A percentile compares a stretch with the other conserved stretches of the same genome.
Evolutionary conservation across 2,888 invertebrate species (phyloP).

Genomic region (Tetranychus piercei): DNA sequence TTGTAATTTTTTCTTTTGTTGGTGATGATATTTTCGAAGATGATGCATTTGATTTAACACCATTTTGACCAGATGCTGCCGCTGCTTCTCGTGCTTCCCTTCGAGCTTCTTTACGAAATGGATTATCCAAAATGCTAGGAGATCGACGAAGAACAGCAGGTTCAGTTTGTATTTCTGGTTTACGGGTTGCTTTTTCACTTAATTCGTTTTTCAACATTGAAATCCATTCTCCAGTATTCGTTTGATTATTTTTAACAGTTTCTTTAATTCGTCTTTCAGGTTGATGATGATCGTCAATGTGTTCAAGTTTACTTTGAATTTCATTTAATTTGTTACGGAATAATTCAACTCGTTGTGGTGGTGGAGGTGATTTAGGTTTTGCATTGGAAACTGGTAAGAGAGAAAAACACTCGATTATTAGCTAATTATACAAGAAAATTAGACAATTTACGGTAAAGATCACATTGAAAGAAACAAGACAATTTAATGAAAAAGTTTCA

Average conservation of each 20-base stretch:
- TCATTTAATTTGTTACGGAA: constrained; percentile 8
- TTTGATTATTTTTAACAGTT: background rate
- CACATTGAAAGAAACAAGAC: too few relatives aligned
- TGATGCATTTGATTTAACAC: background rate
- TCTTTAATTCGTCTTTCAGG: background rate
- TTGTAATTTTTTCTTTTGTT: background rate
- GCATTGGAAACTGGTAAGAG: background rate
- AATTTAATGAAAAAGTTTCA: too few relatives aligned
- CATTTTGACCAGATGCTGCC: background rate
- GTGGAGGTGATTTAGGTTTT: constrained; percentile 8
- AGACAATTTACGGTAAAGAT: too few relatives aligned
- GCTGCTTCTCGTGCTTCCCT: background rate
- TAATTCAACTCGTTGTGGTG: constrained; percentile 7
- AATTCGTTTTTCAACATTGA: constrained; percentile 9
- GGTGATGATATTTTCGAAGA: background rate
- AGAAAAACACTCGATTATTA: too few relatives aligned
- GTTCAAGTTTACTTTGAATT: constrained; percentile 5
- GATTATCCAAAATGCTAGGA: background rate
- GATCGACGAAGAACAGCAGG: background rate
- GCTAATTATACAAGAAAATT: background rate
- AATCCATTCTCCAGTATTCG: constrained; percentile 11
- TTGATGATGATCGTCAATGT: background rate
- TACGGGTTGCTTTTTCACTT: background rate
- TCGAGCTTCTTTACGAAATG: background rate
- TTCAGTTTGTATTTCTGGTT: background rate